Percentiles rank a stretch among this genome's conserved stretches.
phyloP scores from a whole-genome alignment of 1,140 invertebrate genomes.

The Drosophila funebris region DNA sequence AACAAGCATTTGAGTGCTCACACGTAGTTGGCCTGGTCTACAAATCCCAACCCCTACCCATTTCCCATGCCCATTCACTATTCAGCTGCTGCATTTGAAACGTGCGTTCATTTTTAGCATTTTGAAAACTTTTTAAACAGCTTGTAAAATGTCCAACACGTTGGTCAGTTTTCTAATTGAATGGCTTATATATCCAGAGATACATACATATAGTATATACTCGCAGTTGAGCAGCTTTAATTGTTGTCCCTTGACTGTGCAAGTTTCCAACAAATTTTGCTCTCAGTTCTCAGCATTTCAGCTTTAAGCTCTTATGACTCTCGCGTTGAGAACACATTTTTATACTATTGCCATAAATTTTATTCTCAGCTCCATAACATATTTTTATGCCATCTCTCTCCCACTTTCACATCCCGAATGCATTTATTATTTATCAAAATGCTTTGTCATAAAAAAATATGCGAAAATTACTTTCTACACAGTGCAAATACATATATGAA shows the following conservation, averaged over 20 bases:
- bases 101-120: constrained; percentile 50
- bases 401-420: not conserved
- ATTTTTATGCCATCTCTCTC: constrained; percentile 22
- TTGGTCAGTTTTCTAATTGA: constrained; percentile 54
- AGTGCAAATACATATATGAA: not conserved
- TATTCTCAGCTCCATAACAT: constrained; percentile 1
- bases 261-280: constrained; percentile 30
- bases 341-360: constrained; percentile 60
- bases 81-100: constrained; percentile 36
- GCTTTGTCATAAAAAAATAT: constrained; percentile 57
- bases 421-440: constrained; percentile 75
- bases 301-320: constrained; percentile 18
- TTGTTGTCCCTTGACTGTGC: constrained; percentile 39
- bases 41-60: not conserved
- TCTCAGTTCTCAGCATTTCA: not conserved
- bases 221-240: constrained; percentile 36
- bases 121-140: constrained; percentile 19
- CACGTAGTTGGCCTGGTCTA: constrained; percentile 19
- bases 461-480: constrained; percentile 45
- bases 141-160: not conserved
- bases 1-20: constrained; percentile 42
- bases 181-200: constrained; percentile 40
- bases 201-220: not conserved
- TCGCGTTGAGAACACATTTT: constrained; percentile 44
- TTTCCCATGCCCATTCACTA: not conserved